phyloP scores from a whole-genome alignment of 1,140 invertebrate species.

The Danaus plexippus region DNA sequence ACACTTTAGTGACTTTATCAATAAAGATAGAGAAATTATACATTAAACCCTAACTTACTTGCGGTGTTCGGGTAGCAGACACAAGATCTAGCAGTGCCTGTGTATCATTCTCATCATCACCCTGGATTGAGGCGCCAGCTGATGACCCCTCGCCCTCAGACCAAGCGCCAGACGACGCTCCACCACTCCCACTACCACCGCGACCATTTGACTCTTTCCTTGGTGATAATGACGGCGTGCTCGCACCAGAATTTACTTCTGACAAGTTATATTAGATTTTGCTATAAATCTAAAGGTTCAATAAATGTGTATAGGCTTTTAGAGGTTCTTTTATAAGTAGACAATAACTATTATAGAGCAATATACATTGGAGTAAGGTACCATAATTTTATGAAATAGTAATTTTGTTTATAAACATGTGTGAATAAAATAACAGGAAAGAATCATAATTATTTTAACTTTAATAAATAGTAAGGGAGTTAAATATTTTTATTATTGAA shows the following conservation, averaged over 20 bases:
- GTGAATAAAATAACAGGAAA: no score
- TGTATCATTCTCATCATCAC: conserved; percentile 78
- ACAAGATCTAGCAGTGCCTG: conserved; percentile 78
- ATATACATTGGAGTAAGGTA: no score
- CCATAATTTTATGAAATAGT: no score
- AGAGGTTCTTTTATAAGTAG: no score
- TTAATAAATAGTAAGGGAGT: no score
- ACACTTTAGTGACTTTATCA: no score
- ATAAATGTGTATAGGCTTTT: no score
- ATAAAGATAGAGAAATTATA: no score
- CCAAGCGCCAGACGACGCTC: conserved; percentile 75
- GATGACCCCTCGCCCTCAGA: conserved; percentile 81
- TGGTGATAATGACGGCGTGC: conserved; percentile 72
- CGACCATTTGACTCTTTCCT: conserved; percentile 74
- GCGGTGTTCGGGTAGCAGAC: conserved; percentile 81
- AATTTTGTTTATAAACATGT: no score
- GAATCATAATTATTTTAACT: no score
- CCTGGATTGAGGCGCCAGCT: conserved; percentile 75
- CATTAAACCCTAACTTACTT: conserved; percentile 38
- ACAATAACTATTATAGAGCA: no score
- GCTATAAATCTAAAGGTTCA: background rate
- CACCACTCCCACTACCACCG: conserved; percentile 50
- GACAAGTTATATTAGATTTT: conserved; percentile 7
- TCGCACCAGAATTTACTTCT: conserved; percentile 65
- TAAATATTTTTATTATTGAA: no score